Evolutionary conservation across 2,113 vertebrate genomes (phyloP).

Genomic region (Pagrus major): DNA sequence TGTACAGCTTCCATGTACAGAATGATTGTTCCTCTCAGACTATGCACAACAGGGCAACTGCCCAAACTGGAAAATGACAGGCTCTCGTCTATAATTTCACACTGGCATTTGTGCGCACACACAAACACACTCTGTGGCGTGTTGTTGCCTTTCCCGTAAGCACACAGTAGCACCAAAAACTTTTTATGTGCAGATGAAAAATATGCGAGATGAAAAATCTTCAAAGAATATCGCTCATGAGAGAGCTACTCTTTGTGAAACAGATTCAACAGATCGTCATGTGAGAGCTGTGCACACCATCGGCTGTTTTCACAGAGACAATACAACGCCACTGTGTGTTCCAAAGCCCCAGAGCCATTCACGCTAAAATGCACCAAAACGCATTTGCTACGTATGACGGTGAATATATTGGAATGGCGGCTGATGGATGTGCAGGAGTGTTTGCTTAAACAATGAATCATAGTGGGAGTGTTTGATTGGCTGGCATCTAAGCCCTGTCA

Average conservation of each 20-base stretch:
- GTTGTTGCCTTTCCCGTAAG: conserved; percentile 26
- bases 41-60: conserved; percentile 66
- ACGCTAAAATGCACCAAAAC: conserved; percentile 65
- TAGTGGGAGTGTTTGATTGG: conserved; percentile 75
- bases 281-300: conserved; percentile 55
- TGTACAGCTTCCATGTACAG: conserved; percentile 66
- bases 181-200: conserved; percentile 43
- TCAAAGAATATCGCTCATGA: conserved; percentile 41
- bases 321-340: conserved; percentile 53
- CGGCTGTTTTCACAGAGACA: conserved; percentile 63
- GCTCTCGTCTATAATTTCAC: conserved; percentile 32
- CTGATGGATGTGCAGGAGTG: conserved; percentile 70
- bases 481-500: conserved; percentile 76
- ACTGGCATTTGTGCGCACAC: conserved; percentile 4
- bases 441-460: conserved; percentile 80
- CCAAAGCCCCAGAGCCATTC: conserved; percentile 66
- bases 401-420: conserved; percentile 68
- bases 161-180: conserved; percentile 31
- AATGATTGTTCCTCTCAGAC: conserved; percentile 58
- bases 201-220: conserved; percentile 35
- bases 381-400: conserved; percentile 57
- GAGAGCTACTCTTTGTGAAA: conserved; percentile 51
- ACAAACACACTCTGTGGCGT: neutral
- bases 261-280: conserved; percentile 68
- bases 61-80: conserved; percentile 65